phyloP scores from a whole-genome alignment of 1,140 invertebrate species.

The Eufriesea mexicana region DNA sequence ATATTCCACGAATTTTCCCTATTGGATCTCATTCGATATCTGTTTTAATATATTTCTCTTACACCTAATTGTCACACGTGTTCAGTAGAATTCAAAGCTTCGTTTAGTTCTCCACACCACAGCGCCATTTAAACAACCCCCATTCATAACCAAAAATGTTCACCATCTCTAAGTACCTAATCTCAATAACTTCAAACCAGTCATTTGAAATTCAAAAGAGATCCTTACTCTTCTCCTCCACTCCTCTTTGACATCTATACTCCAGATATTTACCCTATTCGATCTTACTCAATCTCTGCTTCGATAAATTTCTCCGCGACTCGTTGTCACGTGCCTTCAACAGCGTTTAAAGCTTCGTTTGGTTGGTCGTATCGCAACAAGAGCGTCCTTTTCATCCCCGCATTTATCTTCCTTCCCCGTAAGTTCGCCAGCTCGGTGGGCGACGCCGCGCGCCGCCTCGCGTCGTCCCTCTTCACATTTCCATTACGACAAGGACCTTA shows the following conservation, averaged over 20 bases:
- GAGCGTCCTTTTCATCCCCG: slow-evolving; percentile 32
- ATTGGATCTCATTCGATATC: too few relatives aligned
- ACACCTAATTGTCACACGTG: too few relatives aligned
- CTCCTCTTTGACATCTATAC: too few relatives aligned
- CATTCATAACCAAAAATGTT: too few relatives aligned
- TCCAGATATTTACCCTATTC: background rate
- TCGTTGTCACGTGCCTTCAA: background rate
- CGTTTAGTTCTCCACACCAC: too few relatives aligned
- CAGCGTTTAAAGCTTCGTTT: slow-evolving; percentile 19
- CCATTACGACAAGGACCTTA: slow-evolving; percentile 55
- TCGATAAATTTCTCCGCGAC: background rate
- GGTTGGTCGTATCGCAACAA: slow-evolving; percentile 18
- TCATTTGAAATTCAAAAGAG: background rate
- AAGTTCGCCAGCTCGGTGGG: background rate
- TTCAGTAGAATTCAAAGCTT: too few relatives aligned
- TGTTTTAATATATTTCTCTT: too few relatives aligned
- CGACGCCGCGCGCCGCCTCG: background rate
- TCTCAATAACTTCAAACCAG: too few relatives aligned
- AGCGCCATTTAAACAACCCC: too few relatives aligned
- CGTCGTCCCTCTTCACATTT: slow-evolving; percentile 50
- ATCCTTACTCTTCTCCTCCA: background rate
- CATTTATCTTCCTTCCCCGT: slow-evolving; percentile 47
- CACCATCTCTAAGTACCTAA: too few relatives aligned
- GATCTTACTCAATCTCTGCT: slow-evolving; percentile 11
- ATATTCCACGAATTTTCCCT: too few relatives aligned